Conservation (phyloP, 2,888 invertebrate species). For the Campaea margaritaria region DNA sequence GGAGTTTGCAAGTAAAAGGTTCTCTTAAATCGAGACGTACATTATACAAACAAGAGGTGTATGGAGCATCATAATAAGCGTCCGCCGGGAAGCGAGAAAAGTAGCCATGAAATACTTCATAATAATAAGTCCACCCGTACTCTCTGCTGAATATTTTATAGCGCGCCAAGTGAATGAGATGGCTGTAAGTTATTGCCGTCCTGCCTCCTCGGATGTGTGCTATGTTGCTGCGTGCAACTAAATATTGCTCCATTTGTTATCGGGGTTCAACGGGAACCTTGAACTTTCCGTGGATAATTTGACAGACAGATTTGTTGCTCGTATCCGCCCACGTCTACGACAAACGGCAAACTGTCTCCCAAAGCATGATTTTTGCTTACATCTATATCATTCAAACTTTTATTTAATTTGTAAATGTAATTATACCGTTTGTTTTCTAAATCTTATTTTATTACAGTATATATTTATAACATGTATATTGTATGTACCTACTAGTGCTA, state of each 20-base stretch:
- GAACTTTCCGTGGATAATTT: slow-evolving; percentile 10
- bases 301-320: background rate
- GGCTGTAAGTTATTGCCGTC: slow-evolving; percentile 45
- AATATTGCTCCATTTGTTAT: slow-evolving; percentile 30
- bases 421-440: no score
- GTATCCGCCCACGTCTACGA: background rate
- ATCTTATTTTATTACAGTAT: no score
- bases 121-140: slow-evolving; percentile 57
- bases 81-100: slow-evolving; percentile 48
- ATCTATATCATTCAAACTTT: no score
- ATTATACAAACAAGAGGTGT: slow-evolving; percentile 31
- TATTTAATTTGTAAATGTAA: no score
- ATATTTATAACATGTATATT: no score
- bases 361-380: background rate
- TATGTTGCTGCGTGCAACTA: slow-evolving; percentile 24
- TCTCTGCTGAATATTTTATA: slow-evolving; percentile 66
- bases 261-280: background rate
- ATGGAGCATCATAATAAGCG: slow-evolving; percentile 47
- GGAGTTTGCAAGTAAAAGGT: slow-evolving; percentile 30
- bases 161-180: slow-evolving; percentile 46
- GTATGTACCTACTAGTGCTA: no score
- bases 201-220: slow-evolving; percentile 32
- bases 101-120: slow-evolving; percentile 60
- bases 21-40: slow-evolving; percentile 31
- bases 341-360: slow-evolving; percentile 21